Conservation (phyloP, 2,797 vertebrate genomes). For the Spea hammondii region DNA sequence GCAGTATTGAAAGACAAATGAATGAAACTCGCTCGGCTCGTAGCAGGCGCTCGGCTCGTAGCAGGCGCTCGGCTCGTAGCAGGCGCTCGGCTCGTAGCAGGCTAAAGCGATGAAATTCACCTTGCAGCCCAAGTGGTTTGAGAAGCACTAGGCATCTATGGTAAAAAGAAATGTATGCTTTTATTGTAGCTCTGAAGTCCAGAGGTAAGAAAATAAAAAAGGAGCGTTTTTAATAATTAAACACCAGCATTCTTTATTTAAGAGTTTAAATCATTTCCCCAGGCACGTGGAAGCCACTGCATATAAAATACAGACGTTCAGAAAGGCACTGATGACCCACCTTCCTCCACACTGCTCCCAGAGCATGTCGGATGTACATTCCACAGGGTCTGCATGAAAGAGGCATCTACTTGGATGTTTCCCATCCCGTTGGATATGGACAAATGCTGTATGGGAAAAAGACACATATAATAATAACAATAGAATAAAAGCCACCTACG, state of each 20-base stretch:
- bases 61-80: too few relatives aligned
- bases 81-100: too few relatives aligned
- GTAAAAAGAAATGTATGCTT: too few relatives aligned
- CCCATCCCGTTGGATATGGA: conserved; percentile 91
- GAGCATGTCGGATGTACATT: conserved; percentile 97
- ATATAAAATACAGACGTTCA: too few relatives aligned
- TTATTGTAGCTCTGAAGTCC: too few relatives aligned
- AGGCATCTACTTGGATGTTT: conserved; percentile 93
- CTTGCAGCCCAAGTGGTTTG: too few relatives aligned
- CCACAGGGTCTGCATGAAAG: conserved; percentile 98
- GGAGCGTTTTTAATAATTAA: neutral
- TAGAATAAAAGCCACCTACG: conserved; percentile 1
- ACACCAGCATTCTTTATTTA: neutral
- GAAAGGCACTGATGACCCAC: conserved; percentile 59
- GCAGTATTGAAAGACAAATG: too few relatives aligned
- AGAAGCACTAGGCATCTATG: too few relatives aligned
- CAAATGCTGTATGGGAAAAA: conserved; percentile 79
- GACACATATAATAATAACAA: conserved; percentile 25
- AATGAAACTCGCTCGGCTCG: too few relatives aligned
- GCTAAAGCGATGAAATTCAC: too few relatives aligned
- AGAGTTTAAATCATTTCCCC: neutral
- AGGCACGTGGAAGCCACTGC: neutral
- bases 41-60: too few relatives aligned
- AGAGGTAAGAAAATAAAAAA: too few relatives aligned
- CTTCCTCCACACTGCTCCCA: conserved; percentile 88